Evolutionary conservation across 2,113 vertebrate species (phyloP), one percentile per base, ranked within the genome.

Genomic region (Vombatus ursinus): DNA sequence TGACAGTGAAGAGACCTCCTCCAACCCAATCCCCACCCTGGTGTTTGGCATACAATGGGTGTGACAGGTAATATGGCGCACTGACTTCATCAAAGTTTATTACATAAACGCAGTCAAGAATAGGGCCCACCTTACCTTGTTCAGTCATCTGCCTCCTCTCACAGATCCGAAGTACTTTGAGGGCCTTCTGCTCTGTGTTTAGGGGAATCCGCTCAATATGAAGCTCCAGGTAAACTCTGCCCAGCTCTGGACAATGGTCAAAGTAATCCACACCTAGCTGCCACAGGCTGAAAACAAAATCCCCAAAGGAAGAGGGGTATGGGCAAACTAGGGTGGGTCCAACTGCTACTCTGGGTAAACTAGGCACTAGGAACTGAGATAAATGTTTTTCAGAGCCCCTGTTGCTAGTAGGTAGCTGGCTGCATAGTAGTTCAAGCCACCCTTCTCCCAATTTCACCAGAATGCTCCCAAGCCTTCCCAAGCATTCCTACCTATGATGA

Each of bases 221-320:
- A 92, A 99, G 99, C 98, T 99, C 99, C 98, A 99, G 96, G 97
- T 99, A 99, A 14, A 99, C 99, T 0, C 99, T 98, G 52, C 99
- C 99, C 2, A 99, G 99, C 96, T 99, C 99, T 0, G 99, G 99
- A 92, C 99, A 99, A 98, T 99, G 97, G 98, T 99, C 99, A 2
- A 99, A 99, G 98, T 99, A 99, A 97, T 99, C 99, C 90, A 99
- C 99, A 0, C 99, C 99, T 98, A 99, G 96, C 98, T 99, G 99
- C 99, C 99, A 99, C 37, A 99, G 98, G 98, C 99, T 99, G 95
- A 47, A 94, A 93, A 54, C 93, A 50, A 50, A 22, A n/a, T 24
- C 3, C 89, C 61, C 0, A 94, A 1, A 22, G 25, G 23, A 1
- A 91, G 90, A 95, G 24, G n/a, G 26, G 37, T 51, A 90, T 97